phyloP scores from a whole-genome alignment of 2,888 invertebrate genomes.

The Amiota communis region DNA sequence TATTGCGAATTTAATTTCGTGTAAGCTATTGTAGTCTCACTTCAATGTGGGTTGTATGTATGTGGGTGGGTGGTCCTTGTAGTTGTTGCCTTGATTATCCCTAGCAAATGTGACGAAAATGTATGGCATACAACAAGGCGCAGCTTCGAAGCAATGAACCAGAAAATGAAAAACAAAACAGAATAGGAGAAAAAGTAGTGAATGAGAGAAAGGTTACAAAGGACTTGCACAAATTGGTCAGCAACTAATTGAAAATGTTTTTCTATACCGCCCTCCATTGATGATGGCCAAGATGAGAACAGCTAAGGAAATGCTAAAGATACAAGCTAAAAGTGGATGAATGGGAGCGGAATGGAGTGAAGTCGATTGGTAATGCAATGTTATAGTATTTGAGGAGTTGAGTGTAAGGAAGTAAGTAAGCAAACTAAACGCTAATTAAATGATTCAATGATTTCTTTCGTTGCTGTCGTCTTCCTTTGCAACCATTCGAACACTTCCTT shows the following conservation, averaged over 20 bases:
- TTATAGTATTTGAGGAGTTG: conserved; percentile 31
- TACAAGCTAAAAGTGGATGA: no score
- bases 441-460: conserved; percentile 69
- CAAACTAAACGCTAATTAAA: conserved; percentile 72
- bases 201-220: no score
- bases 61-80: not conserved
- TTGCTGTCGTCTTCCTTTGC: conserved; percentile 51
- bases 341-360: no score
- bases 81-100: not conserved
- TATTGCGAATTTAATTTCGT: conserved; percentile 29
- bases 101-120: conserved; percentile 24
- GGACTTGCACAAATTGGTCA: conserved; percentile 63
- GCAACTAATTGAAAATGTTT: conserved; percentile 67
- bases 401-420: conserved; percentile 33
- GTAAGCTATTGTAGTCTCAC: conserved; percentile 24
- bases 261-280: conserved; percentile 30
- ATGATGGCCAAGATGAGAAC: not conserved
- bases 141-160: no score
- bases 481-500: not conserved
- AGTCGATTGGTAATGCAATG: no score
- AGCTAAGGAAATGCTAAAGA: not conserved
- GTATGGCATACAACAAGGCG: conserved; percentile 4
- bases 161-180: no score
- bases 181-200: no score
- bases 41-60: not conserved